Percentiles rank a stretch among this genome's conserved stretches.
These are phyloP conservation scores for Semnornis frantzii DNA, from an alignment of 2,113 vertebrate species.

Conservation along the genomic window DNA sequence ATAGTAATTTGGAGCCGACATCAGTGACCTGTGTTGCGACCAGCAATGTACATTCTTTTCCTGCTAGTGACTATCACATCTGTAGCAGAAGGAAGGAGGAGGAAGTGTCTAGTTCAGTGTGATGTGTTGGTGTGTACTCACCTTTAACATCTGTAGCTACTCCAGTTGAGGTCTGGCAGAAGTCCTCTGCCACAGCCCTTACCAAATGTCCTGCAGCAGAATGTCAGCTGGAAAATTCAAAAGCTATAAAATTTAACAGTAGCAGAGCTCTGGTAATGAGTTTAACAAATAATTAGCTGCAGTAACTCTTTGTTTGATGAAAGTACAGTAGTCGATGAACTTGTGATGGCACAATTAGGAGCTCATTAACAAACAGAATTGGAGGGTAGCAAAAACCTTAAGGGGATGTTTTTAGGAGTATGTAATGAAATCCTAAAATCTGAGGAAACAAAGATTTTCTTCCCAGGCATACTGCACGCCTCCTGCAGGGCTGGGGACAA, in stretches of 20 bases:
- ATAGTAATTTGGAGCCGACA: background rate
- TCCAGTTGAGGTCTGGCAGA: background rate
- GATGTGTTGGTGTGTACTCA: fast-evolving
- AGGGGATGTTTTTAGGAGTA: background rate
- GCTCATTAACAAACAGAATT: constrained; percentile 44
- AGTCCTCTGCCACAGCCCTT: background rate
- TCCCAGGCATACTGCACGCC: background rate
- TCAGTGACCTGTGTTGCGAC: background rate
- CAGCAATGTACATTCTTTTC: background rate
- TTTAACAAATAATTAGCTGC: constrained; percentile 40
- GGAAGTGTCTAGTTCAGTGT: background rate
- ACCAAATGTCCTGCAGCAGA: background rate
- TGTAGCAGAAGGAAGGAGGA: background rate
- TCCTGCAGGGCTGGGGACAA: background rate
- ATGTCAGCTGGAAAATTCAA: background rate
- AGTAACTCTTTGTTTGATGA: background rate
- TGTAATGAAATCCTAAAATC: background rate
- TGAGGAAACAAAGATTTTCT: background rate
- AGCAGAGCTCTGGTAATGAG: constrained; percentile 9
- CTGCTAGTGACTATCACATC: background rate
- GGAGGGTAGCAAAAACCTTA: constrained; percentile 3
- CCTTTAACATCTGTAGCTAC: background rate
- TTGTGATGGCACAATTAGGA: constrained; percentile 19
- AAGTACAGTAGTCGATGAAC: constrained; percentile 18
- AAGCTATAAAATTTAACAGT: background rate